Conservation (phyloP, 2,888 invertebrate genomes). For the Apodemia hepburni region DNA sequence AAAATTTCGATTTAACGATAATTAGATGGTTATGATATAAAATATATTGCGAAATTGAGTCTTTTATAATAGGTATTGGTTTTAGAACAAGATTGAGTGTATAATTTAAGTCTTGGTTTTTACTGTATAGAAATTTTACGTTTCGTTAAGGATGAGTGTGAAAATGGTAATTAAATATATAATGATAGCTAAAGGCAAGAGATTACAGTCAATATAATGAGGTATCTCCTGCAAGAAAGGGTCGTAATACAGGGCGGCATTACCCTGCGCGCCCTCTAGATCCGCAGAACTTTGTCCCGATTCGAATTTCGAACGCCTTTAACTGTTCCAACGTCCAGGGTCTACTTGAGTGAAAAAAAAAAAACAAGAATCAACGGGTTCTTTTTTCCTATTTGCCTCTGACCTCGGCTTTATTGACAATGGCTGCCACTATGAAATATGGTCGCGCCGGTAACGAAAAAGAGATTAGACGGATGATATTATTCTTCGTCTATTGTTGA, state of each 20-base stretch:
- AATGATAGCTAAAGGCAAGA: conserved; percentile 71
- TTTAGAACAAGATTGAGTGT: not conserved
- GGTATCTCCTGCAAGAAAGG: conserved; percentile 68
- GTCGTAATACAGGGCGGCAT: conserved; percentile 40
- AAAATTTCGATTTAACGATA: not conserved
- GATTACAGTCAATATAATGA: conserved; percentile 77
- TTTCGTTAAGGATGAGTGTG: conserved; percentile 40
- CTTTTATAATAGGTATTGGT: not conserved
- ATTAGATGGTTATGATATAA: not conserved
- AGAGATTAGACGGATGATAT: conserved; percentile 74
- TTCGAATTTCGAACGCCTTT: conserved; percentile 39
- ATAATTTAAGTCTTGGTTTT: no score
- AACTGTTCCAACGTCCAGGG: conserved; percentile 52
- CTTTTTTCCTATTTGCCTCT: conserved; percentile 76
- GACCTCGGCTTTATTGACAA: conserved; percentile 77
- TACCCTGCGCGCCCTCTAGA: conserved; percentile 51
- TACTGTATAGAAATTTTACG: not conserved
- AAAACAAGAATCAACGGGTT: conserved; percentile 66
- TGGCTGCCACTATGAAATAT: conserved; percentile 78
- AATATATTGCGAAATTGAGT: no score
- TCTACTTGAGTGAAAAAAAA: conserved; percentile 73
- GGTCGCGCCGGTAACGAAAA: conserved; percentile 70
- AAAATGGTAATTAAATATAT: conserved; percentile 55
- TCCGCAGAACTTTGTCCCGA: conserved; percentile 40
- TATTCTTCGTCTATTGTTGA: conserved; percentile 45